These are phyloP conservation scores for Tetragonula carbonaria DNA, from an alignment of 2,888 invertebrate genomes.

Conservation along the genomic window DNA sequence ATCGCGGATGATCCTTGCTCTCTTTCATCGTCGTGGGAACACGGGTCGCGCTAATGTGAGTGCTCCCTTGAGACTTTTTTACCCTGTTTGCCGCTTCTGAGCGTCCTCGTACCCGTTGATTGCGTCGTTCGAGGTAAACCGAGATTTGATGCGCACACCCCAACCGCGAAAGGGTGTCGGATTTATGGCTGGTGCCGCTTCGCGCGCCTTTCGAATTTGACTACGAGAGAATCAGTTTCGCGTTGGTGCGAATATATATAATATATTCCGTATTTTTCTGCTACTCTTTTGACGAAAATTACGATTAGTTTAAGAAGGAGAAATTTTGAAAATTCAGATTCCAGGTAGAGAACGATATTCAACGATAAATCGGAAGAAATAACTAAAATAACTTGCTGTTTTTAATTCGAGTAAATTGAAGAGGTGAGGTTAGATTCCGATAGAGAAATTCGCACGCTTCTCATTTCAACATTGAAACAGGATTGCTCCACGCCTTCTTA, in stretches of 20 bases:
- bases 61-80: conserved; percentile 45
- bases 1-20: conserved; percentile 30
- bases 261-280: neutral
- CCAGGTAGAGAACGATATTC: too few relatives aligned
- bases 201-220: neutral
- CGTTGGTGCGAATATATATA: neutral
- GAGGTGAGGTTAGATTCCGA: neutral
- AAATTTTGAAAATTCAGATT: too few relatives aligned
- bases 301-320: too few relatives aligned
- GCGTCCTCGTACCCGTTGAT: neutral
- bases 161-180: neutral
- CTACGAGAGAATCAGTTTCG: neutral
- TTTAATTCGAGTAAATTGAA: neutral
- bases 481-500: neutral
- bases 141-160: conserved; percentile 14
- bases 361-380: too few relatives aligned
- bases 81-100: conserved; percentile 17
- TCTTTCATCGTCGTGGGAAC: conserved; percentile 63
- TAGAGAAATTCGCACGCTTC: neutral
- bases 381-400: too few relatives aligned
- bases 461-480: neutral
- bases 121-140: conserved; percentile 21
- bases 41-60: conserved; percentile 42
- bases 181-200: neutral
- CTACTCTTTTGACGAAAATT: too few relatives aligned